Evolutionary conservation across 92 coral and sea anemone species (phyloP).

Genomic region (Heliopora coerulea): DNA sequence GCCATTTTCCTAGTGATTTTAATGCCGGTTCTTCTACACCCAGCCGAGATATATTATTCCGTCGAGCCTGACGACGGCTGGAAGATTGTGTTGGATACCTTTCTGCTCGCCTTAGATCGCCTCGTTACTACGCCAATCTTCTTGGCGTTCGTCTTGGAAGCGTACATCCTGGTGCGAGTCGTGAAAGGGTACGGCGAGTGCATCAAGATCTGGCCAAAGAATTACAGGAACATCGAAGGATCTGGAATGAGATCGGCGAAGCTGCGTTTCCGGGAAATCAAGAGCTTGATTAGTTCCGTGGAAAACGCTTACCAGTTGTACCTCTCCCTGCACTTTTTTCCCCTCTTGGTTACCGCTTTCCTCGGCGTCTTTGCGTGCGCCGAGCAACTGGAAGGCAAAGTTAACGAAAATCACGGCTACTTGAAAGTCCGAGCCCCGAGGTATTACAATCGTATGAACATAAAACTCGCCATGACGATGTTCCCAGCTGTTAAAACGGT

Average conservation of each 20-base stretch:
- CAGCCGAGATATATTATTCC: conserved; percentile 20
- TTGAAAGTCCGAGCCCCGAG: conserved; percentile 3
- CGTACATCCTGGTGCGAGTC: conserved; percentile 36
- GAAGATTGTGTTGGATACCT: conserved; percentile 25
- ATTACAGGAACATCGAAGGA: conserved; percentile 22
- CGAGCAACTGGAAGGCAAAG: conserved; percentile 9
- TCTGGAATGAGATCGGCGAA: conserved; percentile 29
- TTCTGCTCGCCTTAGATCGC: conserved; percentile 21
- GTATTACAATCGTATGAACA: conserved; percentile 25
- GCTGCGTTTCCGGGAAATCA: conserved; percentile 1
- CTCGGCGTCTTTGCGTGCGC: conserved; percentile 40
- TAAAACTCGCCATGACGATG: background rate
- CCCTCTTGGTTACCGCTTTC: conserved; percentile 26
- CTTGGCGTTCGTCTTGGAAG: conserved; percentile 28
- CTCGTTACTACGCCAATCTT: conserved; percentile 33
- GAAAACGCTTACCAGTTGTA: conserved; percentile 24
- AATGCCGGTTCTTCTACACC: conserved; percentile 19
- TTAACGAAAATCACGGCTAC: conserved; percentile 10
- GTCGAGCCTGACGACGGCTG: conserved; percentile 5
- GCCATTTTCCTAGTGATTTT: background rate
- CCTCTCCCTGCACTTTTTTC: conserved; percentile 22
- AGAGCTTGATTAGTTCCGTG: conserved; percentile 27
- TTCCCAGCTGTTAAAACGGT: background rate
- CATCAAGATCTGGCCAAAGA: conserved; percentile 28
- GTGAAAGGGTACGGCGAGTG: conserved; percentile 33